A percentile compares a stretch with the other conserved stretches of the same genome.
phyloP scores from a whole-genome alignment of 2,797 vertebrate species.

The Serranus cabrilla region DNA sequence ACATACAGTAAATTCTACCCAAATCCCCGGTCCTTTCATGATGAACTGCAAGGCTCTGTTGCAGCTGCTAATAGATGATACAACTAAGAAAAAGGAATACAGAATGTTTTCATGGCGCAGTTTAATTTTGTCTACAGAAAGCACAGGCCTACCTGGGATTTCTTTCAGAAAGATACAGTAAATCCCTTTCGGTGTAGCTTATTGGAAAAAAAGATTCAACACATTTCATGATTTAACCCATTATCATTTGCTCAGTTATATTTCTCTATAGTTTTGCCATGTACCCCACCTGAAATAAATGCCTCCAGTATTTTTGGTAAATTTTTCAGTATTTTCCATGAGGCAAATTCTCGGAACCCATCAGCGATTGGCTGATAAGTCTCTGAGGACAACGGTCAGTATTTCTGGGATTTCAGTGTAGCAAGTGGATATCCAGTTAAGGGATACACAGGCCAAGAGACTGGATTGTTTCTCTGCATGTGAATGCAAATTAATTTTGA shows the following conservation, averaged over 20 bases:
- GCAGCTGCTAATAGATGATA: neutral
- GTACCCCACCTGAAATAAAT: neutral
- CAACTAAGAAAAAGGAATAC: neutral
- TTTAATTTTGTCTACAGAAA: slow-evolving; percentile 6
- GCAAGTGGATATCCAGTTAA: no score
- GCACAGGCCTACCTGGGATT: neutral
- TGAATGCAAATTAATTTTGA: no score
- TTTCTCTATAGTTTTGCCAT: slow-evolving; percentile 3
- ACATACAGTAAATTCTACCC: slow-evolving; percentile 17
- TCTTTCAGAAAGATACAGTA: neutral
- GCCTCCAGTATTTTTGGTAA: neutral
- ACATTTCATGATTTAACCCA: neutral
- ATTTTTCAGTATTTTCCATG: neutral
- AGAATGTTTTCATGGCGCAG: neutral
- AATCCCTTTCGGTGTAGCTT: neutral
- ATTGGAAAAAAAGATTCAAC: neutral
- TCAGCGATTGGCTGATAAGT: no score
- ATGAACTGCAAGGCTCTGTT: slow-evolving; percentile 8
- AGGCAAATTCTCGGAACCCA: no score
- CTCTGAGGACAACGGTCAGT: no score
- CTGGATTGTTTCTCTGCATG: no score
- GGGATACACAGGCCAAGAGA: no score
- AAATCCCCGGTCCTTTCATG: slow-evolving; percentile 7
- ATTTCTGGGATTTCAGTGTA: no score
- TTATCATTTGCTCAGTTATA: neutral